Conservation (phyloP, 2,888 invertebrate species). For the Drosophila subquinaria region DNA sequence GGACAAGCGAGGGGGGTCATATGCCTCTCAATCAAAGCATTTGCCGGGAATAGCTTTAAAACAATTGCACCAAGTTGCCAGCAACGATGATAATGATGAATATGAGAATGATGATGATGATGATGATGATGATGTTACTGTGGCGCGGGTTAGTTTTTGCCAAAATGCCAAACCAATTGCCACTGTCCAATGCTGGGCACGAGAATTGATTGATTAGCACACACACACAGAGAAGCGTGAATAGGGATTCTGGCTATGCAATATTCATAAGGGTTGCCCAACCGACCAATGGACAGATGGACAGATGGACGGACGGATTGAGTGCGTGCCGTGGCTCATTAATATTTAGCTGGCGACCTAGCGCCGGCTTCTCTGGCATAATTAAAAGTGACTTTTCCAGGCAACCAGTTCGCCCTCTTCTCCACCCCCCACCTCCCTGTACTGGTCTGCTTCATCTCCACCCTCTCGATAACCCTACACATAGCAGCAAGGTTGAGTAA, state of each 20-base stretch:
- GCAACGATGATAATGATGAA: slow-evolving; percentile 2
- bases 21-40: slow-evolving; percentile 71
- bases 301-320: slow-evolving; percentile 10
- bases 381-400: slow-evolving; percentile 78
- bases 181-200: slow-evolving; percentile 38
- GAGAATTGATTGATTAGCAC: slow-evolving; percentile 73
- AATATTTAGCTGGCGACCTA: slow-evolving; percentile 64
- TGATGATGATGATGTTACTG: slow-evolving; percentile 22
- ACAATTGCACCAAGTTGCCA: slow-evolving; percentile 52
- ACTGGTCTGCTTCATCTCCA: background rate
- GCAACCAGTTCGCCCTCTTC: slow-evolving; percentile 29
- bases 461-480: slow-evolving; percentile 8
- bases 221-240: slow-evolving; percentile 4
- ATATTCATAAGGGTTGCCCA: slow-evolving; percentile 74
- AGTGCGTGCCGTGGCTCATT: slow-evolving; percentile 68
- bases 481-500: slow-evolving; percentile 53
- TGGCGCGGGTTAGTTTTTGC: slow-evolving; percentile 41
- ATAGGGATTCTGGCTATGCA: slow-evolving; percentile 56
- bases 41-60: slow-evolving; percentile 60
- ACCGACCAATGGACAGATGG: slow-evolving; percentile 1
- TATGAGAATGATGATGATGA: slow-evolving; percentile 1
- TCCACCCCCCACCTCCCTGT: background rate
- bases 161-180: slow-evolving; percentile 57
- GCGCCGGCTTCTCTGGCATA: slow-evolving; percentile 57
- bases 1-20: slow-evolving; percentile 17